phyloP scores from a whole-genome alignment of 2,113 vertebrate genomes.

The Perca flavescens region DNA sequence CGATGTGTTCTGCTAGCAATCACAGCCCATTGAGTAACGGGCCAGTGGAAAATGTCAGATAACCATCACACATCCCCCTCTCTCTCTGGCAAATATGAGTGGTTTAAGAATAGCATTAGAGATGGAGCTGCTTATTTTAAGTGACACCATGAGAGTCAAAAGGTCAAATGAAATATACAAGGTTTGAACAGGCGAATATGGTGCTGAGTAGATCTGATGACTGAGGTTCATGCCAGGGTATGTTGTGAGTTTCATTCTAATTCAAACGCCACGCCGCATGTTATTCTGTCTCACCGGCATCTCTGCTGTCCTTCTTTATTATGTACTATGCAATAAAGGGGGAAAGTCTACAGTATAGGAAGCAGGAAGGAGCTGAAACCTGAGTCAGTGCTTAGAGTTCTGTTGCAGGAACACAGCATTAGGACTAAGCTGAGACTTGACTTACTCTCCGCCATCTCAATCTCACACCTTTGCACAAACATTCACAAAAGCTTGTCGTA shows the following conservation, averaged over 20 bases:
- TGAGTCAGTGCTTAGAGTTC: constrained; percentile 34
- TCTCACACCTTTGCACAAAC: constrained; percentile 65
- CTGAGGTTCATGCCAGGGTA: constrained; percentile 29
- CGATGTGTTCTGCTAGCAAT: constrained; percentile 69
- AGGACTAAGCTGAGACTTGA: constrained; percentile 24
- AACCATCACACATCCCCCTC: constrained; percentile 71
- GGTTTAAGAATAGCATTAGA: constrained; percentile 76
- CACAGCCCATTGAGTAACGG: constrained; percentile 71
- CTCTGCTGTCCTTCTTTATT: constrained; percentile 55
- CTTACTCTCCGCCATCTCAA: constrained; percentile 34
- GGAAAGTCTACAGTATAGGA: constrained; percentile 6
- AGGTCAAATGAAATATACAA: constrained; percentile 72
- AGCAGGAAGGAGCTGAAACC: constrained; percentile 36
- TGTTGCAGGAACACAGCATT: constrained; percentile 25
- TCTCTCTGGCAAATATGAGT: constrained; percentile 58
- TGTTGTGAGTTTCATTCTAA: constrained; percentile 53
- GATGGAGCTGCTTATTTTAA: constrained; percentile 77
- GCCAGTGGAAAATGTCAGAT: constrained; percentile 80
- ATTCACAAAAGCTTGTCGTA: constrained; percentile 61
- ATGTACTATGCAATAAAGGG: constrained; percentile 42
- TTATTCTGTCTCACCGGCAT: constrained; percentile 55
- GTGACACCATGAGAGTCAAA: constrained; percentile 70
- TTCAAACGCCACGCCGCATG: constrained; percentile 52
- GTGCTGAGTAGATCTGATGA: constrained; percentile 54
- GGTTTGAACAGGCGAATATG: constrained; percentile 38